phyloP scores from a whole-genome alignment of 2,797 vertebrate genomes.

The Sebastes trivittatus region DNA sequence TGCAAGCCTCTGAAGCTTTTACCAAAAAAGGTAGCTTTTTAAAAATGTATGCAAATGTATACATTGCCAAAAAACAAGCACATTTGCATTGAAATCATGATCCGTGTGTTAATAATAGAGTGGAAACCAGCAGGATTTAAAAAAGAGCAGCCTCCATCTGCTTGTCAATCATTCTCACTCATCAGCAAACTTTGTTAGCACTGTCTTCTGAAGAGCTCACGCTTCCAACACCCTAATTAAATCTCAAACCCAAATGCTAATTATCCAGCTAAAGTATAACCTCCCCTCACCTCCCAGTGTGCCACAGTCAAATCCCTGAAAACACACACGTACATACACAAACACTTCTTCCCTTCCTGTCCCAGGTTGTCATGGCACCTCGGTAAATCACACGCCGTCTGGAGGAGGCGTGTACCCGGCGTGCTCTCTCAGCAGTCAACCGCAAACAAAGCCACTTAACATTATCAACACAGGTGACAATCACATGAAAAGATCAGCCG shows the following conservation, averaged over 20 bases:
- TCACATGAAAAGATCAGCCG: slow-evolving; percentile 20
- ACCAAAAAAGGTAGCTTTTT: background rate
- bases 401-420: slow-evolving; percentile 1
- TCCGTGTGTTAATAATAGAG: slow-evolving; percentile 7
- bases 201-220: slow-evolving; percentile 39
- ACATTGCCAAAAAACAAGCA: background rate
- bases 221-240: slow-evolving; percentile 57
- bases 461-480: slow-evolving; percentile 39
- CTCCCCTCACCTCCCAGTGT: slow-evolving; percentile 32
- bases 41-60: background rate
- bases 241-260: slow-evolving; percentile 55
- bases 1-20: background rate
- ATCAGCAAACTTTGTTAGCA: slow-evolving; percentile 36
- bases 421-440: slow-evolving; percentile 12
- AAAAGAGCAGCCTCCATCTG: background rate
- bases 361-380: slow-evolving; percentile 2
- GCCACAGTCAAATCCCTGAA: slow-evolving; percentile 13
- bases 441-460: slow-evolving; percentile 43
- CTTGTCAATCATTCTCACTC: slow-evolving; percentile 38
- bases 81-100: slow-evolving; percentile 10
- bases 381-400: slow-evolving; percentile 19
- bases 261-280: slow-evolving; percentile 37
- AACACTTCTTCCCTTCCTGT: slow-evolving; percentile 1
- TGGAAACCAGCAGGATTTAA: background rate
- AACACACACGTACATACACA: background rate